Base-by-base conservation (phyloP, 2,888 invertebrate genomes). In the Linnaemya tessellans region DNA sequence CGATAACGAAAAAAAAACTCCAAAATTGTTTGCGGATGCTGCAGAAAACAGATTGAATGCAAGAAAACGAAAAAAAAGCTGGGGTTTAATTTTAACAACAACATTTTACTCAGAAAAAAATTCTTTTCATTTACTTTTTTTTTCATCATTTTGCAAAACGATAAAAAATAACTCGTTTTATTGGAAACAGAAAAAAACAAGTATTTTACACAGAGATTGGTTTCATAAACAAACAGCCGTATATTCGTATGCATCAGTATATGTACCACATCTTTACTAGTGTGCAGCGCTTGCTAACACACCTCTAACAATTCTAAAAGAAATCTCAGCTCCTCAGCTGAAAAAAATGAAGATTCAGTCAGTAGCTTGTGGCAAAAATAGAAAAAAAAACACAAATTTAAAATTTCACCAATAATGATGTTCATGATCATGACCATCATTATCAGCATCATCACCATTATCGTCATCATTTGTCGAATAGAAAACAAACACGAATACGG, bases 341-440 rank as follows among this genome's bases (percentile, higher is more conserved):
- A 58, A 74, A 43, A 43, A 82, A 79, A 73, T 62, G 64, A 79
- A 79, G 70, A 62, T 56, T 49, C 18, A 38, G 38, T 49, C 18
- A 38, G 38, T 8, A 67, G 71, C 60, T 64, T 70, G 43, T 65
- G 18, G 58, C 46, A 56, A 70, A 73, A 60, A 62, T 60, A 49
- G 70, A 64, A 56, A 41, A 13, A n/a, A 74, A 41, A 41, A 9
- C 8, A 5, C 49, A 64, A 74, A 68, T 62, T 73, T 79, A 1
- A 68, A 84, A 85, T 85, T 85, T 85, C 85, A 85, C 85, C 74
- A 79, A 85, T 80, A 82, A 75, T 80, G 71, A 80, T 80, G 82
- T 80, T 84, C 84, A 80, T 84, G 84, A 85, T 85, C 79, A 75
- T 80, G 85, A 71, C 82, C 85, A 80, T 82, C 70, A 62, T 58